Evolutionary conservation across 2,113 vertebrate species (phyloP).

Genomic region (Vicugna pacos): DNA sequence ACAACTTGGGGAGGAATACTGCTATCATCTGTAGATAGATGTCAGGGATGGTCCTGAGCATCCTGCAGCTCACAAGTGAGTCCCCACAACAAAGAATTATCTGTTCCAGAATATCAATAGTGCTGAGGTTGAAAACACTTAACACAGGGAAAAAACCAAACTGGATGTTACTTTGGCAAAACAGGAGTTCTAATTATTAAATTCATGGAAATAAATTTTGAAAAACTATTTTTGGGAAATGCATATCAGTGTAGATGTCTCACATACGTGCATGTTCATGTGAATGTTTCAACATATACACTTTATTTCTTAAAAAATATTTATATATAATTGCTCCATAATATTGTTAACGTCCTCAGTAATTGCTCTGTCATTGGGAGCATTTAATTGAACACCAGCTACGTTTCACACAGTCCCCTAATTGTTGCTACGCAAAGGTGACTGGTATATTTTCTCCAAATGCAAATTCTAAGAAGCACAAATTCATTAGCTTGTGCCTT

Average conservation of each 20-base stretch:
- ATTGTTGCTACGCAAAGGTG: neutral
- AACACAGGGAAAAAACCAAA: neutral
- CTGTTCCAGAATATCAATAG: neutral
- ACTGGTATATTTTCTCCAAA: conserved; percentile 37
- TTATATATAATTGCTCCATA: neutral
- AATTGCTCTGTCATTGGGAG: neutral
- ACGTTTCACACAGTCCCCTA: neutral
- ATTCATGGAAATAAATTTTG: neutral
- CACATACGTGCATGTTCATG: neutral
- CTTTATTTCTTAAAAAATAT: neutral
- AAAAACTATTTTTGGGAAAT: neutral
- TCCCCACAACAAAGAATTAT: neutral
- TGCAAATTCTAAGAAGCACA: neutral
- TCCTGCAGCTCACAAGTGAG: neutral
- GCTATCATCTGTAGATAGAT: neutral
- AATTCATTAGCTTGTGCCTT: neutral
- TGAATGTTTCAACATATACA: neutral
- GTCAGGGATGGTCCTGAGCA: neutral
- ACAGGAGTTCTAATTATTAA: neutral
- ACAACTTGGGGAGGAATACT: neutral
- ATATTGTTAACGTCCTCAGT: neutral
- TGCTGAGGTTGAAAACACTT: neutral
- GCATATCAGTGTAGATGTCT: neutral
- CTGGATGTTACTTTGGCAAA: neutral
- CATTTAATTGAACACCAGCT: neutral